A percentile compares a stretch with the other conserved stretches of the same genome.
Evolutionary conservation across 2,888 invertebrate genomes (phyloP).

Genomic region (Lordiphosa fenestrarum): DNA sequence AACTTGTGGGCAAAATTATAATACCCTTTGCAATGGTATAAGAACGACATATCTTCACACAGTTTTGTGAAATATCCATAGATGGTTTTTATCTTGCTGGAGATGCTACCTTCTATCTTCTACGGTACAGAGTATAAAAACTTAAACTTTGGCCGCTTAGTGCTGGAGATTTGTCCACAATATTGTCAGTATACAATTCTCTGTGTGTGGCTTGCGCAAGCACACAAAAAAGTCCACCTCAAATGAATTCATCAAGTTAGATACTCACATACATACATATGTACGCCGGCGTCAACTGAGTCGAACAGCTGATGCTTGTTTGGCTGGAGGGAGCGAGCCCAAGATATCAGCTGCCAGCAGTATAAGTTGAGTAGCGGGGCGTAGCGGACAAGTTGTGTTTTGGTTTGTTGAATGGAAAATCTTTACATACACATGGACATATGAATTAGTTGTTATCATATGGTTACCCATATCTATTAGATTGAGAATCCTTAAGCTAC

Average conservation of each 20-base stretch:
- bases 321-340: slow-evolving; percentile 5
- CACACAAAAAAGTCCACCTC: neutral
- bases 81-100: too few species aligned
- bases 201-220: too few species aligned
- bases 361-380: slow-evolving; percentile 32
- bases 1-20: too few species aligned
- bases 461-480: neutral
- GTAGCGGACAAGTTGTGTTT: slow-evolving; percentile 15
- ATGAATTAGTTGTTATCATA: slow-evolving; percentile 1
- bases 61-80: too few species aligned
- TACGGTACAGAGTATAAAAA: too few species aligned
- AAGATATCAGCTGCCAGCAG: slow-evolving; percentile 14
- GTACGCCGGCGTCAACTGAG: slow-evolving; percentile 9
- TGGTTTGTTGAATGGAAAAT: slow-evolving; percentile 28
- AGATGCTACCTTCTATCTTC: too few species aligned
- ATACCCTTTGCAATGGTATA: too few species aligned
- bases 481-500: neutral
- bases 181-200: too few species aligned
- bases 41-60: too few species aligned
- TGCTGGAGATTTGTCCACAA: too few species aligned
- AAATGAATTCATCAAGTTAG: neutral
- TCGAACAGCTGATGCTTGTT: slow-evolving; percentile 32
- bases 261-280: neutral
- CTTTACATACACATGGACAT: slow-evolving; percentile 18
- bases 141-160: too few species aligned